Conservation (phyloP, 1,140 invertebrate genomes). For the Lutraria rhynchaena region DNA sequence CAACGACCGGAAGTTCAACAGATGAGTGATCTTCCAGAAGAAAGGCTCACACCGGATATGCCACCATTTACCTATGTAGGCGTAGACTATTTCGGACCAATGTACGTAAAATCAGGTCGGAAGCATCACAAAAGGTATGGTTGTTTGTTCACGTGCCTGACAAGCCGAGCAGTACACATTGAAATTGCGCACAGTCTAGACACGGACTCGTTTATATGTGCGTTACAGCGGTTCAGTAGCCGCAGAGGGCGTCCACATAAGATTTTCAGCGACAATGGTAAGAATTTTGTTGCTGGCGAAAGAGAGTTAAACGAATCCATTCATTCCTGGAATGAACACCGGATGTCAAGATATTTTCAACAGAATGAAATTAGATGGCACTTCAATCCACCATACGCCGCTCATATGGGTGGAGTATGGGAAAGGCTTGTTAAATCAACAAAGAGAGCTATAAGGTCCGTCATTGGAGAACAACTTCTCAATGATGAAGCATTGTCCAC, state of each 20-base stretch:
- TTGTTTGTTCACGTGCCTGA: conserved; percentile 58
- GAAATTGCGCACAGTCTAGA: conserved; percentile 58
- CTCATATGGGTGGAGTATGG: too few species aligned
- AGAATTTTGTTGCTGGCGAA: conserved; percentile 60
- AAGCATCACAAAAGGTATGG: not conserved
- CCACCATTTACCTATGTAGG: conserved; percentile 11
- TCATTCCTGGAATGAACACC: conserved; percentile 7
- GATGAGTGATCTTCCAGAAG: conserved; percentile 38
- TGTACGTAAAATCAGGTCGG: conserved; percentile 2
- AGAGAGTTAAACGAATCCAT: too few species aligned
- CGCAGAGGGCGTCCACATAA: conserved; percentile 41
- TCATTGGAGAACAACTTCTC: too few species aligned
- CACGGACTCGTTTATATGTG: conserved; percentile 61
- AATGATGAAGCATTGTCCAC: too few species aligned
- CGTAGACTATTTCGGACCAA: not conserved
- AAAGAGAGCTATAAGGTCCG: too few species aligned
- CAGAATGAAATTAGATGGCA: too few species aligned
- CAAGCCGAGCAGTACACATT: conserved; percentile 55
- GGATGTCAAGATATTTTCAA: not conserved
- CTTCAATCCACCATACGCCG: too few species aligned
- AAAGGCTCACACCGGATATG: conserved; percentile 1
- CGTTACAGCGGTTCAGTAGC: conserved; percentile 48
- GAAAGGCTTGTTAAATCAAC: too few species aligned
- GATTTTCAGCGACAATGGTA: conserved; percentile 55
- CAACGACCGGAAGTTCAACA: conserved; percentile 2